Conservation (phyloP, 1,140 invertebrate species). For the Drosophila neocordata region DNA sequence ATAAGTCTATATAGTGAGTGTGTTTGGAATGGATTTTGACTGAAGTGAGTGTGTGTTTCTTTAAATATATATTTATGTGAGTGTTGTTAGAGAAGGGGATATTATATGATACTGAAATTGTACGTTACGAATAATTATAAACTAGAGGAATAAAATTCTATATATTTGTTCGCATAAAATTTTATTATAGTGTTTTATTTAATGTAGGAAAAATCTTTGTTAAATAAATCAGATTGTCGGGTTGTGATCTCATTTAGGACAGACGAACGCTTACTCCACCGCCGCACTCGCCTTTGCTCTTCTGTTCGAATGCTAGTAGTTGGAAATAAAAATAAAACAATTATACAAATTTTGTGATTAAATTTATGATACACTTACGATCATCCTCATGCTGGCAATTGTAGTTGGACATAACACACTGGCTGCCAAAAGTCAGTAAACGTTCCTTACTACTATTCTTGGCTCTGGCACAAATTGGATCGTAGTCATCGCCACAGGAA, state of each 20-base stretch:
- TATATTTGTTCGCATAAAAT: constrained; percentile 4
- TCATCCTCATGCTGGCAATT: constrained; percentile 77
- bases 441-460: constrained; percentile 76
- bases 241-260: constrained; percentile 40
- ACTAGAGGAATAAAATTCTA: constrained; percentile 36
- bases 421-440: constrained; percentile 71
- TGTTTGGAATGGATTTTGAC: constrained; percentile 25
- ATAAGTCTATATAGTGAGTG: constrained; percentile 27
- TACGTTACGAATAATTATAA: constrained; percentile 35
- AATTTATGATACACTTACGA: constrained; percentile 52
- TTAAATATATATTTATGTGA: constrained; percentile 33
- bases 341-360: neutral
- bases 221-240: neutral
- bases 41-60: constrained; percentile 30
- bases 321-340: neutral
- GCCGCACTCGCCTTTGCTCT: constrained; percentile 73
- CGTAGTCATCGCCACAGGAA: constrained; percentile 58
- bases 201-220: neutral
- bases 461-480: constrained; percentile 68
- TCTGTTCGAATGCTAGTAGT: constrained; percentile 65
- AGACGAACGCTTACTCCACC: constrained; percentile 77
- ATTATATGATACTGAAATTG: constrained; percentile 36
- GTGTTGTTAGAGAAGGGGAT: constrained; percentile 25
- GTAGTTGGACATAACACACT: constrained; percentile 75
- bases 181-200: neutral